Conservation (phyloP, 2,888 invertebrate genomes). For the Conus canariensis region DNA sequence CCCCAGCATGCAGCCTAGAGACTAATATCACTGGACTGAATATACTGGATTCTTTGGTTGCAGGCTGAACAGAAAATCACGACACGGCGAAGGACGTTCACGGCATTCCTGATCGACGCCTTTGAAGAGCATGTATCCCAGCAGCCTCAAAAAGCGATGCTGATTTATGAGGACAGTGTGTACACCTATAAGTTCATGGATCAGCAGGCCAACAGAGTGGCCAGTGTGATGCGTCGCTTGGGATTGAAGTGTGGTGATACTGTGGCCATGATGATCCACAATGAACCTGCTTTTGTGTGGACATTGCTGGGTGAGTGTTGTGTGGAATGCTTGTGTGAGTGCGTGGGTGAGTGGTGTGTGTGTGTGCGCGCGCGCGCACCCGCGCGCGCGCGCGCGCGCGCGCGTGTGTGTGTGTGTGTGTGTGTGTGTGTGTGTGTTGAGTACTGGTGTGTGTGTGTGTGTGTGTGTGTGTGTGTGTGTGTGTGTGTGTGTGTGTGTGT, state of each 20-base stretch:
- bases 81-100: conserved; percentile 24
- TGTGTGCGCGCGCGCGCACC: no score
- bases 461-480: no score
- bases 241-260: conserved; percentile 65
- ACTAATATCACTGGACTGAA: no score
- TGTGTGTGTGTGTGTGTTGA: not conserved
- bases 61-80: not conserved
- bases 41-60: not conserved
- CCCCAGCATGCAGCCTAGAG: no score
- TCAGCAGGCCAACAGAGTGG: conserved; percentile 66
- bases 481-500: no score
- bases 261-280: conserved; percentile 70
- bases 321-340: no score
- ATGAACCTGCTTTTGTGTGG: conserved; percentile 74
- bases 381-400: no score
- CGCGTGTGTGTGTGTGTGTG: no score
- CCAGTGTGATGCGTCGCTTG: conserved; percentile 60
- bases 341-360: no score
- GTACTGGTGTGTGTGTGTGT: no score
- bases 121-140: conserved; percentile 62
- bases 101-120: conserved; percentile 55
- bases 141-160: conserved; percentile 58
- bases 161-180: conserved; percentile 63
- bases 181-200: conserved; percentile 68
- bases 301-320: conserved; percentile 66